Evolutionary conservation across 2,888 invertebrate genomes (phyloP).

Genomic region (Tenthredo notha): DNA sequence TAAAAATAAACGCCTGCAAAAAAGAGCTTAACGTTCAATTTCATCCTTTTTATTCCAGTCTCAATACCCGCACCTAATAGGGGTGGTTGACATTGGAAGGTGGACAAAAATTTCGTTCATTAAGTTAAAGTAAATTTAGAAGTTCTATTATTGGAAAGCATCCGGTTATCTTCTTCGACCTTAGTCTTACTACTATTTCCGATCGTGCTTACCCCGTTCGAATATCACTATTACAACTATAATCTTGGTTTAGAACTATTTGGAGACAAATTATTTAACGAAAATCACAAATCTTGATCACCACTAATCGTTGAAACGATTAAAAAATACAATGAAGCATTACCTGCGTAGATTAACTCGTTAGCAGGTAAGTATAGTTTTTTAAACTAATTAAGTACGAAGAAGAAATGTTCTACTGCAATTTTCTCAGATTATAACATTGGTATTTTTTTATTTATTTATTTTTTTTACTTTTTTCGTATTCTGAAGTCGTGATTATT

Average conservation of each 20-base stretch:
- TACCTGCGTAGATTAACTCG: neutral
- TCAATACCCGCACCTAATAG: neutral
- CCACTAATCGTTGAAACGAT: neutral
- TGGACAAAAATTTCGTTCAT: neutral
- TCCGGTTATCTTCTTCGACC: neutral
- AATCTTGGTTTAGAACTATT: neutral
- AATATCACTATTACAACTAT: too few species aligned
- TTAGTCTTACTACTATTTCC: neutral
- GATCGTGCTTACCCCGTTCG: neutral
- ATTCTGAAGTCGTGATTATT: neutral
- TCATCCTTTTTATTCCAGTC: neutral
- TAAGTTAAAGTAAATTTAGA: neutral
- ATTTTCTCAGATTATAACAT: neutral
- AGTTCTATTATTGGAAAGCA: neutral
- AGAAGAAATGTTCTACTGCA: neutral
- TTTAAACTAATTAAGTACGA: neutral
- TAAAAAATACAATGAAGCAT: neutral
- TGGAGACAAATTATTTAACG: neutral
- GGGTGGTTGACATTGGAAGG: neutral
- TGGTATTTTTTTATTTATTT: neutral
- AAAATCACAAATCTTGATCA: too few species aligned
- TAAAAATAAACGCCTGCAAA: neutral
- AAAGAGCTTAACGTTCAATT: neutral
- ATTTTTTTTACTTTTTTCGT: too few species aligned
- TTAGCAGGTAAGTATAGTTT: neutral